Evolutionary conservation across 2,888 invertebrate species (phyloP), one percentile per base, ranked within the genome.

Genomic region (Cactoblastis cactorum): DNA sequence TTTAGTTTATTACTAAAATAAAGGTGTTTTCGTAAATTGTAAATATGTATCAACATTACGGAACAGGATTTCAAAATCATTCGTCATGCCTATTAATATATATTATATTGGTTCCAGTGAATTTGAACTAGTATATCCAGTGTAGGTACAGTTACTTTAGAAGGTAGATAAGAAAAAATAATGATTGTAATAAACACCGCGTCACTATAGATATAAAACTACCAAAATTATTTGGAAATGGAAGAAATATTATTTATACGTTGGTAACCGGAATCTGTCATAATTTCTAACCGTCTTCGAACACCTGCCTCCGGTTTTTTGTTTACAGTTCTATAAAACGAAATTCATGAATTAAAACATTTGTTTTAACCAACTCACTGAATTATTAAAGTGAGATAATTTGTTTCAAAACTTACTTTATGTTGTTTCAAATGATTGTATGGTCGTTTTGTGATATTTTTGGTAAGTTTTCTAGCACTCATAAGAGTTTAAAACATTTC

Each of bases 261-360:
- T 22, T 60, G 62, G 69, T 61, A 62, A 59, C 63, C 28, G 45
- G 33, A 45, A 39, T 48, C 62, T 72, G 72, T 73, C 74, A 71
- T 34, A n/a, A 59, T 59, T 53, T 60, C 59, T 76, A 83, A 82
- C 81, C 80, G 82, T 70, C 75, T 56, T 45, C 51, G 53, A 62
- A 72, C 85, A 86, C 74, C 86, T 87, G 86, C 77, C 67, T 63
- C 62, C 57, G 67, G 61, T 59, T 71, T 74, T 75, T 79, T 79
- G 78, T 81, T 81, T 81, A 76, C 74, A 55, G 57, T 62, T 55
- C 56, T 56, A 17, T 71, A 70, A 54, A 37, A 15, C 24, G 2
- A 19, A 43, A 37, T 19, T 22, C 24, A 19, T 33, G 22, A 41
- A 52, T 52, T 33, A 33, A 51, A 57, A 54, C 32, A 1, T 33